Percentiles rank a stretch among this genome's conserved stretches.
These are phyloP conservation scores for Cercocebus atys DNA, from an alignment of 2,113 vertebrate species.

Conservation along the genomic window DNA sequence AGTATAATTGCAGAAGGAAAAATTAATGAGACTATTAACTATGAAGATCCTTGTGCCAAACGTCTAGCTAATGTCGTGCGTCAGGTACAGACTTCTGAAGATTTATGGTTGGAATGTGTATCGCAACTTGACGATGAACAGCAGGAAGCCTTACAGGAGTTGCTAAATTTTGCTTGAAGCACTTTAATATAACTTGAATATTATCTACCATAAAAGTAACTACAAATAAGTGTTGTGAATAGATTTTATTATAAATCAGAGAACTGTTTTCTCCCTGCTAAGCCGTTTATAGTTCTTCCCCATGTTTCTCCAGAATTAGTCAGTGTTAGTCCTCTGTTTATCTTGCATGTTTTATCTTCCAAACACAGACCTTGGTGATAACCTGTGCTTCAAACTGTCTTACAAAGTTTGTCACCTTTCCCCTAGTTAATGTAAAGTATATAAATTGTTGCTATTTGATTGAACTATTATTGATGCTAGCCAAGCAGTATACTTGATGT, in stretches of 20 bases:
- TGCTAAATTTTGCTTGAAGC: conserved; percentile 95
- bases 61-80: conserved; percentile 95
- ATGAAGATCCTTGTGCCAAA: conserved; percentile 94
- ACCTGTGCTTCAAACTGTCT: conserved; percentile 53
- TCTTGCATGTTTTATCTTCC: conserved; percentile 87
- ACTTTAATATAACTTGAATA: conserved; percentile 80
- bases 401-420: conserved; percentile 51
- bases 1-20: conserved; percentile 96
- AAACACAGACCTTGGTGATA: conserved; percentile 82
- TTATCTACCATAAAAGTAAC: conserved; percentile 84
- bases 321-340: conserved; percentile 82
- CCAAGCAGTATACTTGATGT: conserved; percentile 77
- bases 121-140: conserved; percentile 93
- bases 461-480: conserved; percentile 80
- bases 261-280: conserved; percentile 10
- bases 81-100: conserved; percentile 96
- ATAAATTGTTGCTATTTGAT: conserved; percentile 79
- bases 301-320: conserved; percentile 47
- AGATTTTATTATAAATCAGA: conserved; percentile 37
- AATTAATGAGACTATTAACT: conserved; percentile 94
- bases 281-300: conserved; percentile 35
- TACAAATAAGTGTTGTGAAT: conserved; percentile 84
- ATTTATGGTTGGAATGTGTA: conserved; percentile 96
- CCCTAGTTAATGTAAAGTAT: conserved; percentile 48
- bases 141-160: conserved; percentile 96